Base-by-base conservation (phyloP, 1,140 invertebrate species). In the Bombus waltoni region DNA sequence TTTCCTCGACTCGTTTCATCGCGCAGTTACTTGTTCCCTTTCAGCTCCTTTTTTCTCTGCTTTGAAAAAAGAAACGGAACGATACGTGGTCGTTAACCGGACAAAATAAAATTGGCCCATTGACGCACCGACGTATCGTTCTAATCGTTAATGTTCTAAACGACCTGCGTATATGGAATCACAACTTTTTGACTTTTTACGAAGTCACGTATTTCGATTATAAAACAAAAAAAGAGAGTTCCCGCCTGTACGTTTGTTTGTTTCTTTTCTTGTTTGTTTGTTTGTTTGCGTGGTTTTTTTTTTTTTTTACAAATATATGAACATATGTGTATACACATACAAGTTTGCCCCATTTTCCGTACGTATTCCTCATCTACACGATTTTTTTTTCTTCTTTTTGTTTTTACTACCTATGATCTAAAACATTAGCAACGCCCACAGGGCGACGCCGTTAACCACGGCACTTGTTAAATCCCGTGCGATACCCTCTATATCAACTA, bases 211-310 rank as follows among this genome's bases (percentile, higher is more conserved):
- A 83, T 87, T 91, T 88, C 87, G 79, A 81, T 89, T 90, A 93
- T 70, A 80, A 72, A 87, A 88, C 66, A 35, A 74, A 66, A 70
- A 66, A 70, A 91, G 87, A 90, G 91, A 92, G 86, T 91, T 86
- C 79, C 85, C 91, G 90, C 91, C 89, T 92, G 92, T 92, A 92
- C 92, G 92, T 90, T 91, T 92, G 89, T 90, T 77, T 53, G 73
- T 70, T 71, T 47, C n/a, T 40, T 80, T 44, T 47, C 9, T 59
- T 59, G 8, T 28, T 59, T 53, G 6, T 92, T 92, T 92, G 88
- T 90, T 77, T 53, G 66, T 89, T 76, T 53, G 66, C 57, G 62
- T 47, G 28, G 47, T 59, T 44, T 80, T 75, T 86, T 82, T 75
- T 80, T 91, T 89, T 65, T 76, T 85, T 76, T 86, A 78, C 76